Conservation (phyloP, 1,140 invertebrate genomes). For the Ectropis grisescens region DNA sequence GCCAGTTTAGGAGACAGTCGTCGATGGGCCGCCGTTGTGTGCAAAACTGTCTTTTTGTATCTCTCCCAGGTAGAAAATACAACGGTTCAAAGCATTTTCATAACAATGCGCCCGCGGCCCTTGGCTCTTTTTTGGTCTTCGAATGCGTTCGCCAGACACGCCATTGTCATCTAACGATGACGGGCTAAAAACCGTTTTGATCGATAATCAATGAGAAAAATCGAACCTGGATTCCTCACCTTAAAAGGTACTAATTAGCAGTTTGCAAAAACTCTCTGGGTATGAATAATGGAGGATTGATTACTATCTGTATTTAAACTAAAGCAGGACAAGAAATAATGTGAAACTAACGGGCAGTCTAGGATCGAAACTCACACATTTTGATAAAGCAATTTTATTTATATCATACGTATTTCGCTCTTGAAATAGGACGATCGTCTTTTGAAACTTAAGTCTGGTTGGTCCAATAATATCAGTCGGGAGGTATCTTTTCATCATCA, state of each 20-base stretch:
- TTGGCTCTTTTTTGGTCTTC: slow-evolving; percentile 52
- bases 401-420: no score
- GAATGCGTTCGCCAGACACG: slow-evolving; percentile 59
- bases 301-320: no score
- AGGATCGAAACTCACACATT: no score
- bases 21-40: slow-evolving; percentile 45
- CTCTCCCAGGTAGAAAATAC: slow-evolving; percentile 57
- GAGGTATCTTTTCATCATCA: no score
- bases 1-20: slow-evolving; percentile 35
- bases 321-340: no score
- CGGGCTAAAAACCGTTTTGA: slow-evolving; percentile 50
- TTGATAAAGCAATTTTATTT: no score
- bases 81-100: slow-evolving; percentile 58
- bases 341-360: no score
- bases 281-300: no score
- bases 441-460: no score
- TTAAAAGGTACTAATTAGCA: slow-evolving; percentile 39
- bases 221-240: slow-evolving; percentile 31
- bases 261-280: slow-evolving; percentile 8
- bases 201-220: slow-evolving; percentile 52
- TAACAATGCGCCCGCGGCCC: slow-evolving; percentile 63
- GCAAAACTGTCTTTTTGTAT: slow-evolving; percentile 57
- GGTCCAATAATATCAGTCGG: no score
- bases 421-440: no score
- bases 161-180: slow-evolving; percentile 63